phyloP scores from a whole-genome alignment of 1,140 invertebrate species.

The Meteorus sp. region DNA sequence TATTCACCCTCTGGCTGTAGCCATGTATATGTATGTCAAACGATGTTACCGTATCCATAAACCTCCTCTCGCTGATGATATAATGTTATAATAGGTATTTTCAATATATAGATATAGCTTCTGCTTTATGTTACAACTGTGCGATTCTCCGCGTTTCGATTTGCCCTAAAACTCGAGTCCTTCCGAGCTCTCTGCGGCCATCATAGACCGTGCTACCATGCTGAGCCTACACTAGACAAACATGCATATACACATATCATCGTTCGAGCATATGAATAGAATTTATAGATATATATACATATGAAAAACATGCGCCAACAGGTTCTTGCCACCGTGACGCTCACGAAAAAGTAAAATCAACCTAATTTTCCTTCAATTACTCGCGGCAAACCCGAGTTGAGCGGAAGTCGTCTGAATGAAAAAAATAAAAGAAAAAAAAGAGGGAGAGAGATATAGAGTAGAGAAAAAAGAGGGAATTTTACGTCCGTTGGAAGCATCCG shows the following conservation, averaged over 20 bases:
- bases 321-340: slow-evolving; percentile 11
- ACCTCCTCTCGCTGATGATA: neutral
- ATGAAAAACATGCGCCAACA: neutral
- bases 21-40: slow-evolving; percentile 30
- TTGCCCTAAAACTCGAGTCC: too few species aligned
- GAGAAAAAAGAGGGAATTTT: slow-evolving; percentile 35
- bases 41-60: slow-evolving; percentile 4
- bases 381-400: slow-evolving; percentile 19
- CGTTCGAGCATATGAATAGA: too few species aligned
- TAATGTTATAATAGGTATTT: too few species aligned
- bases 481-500: slow-evolving; percentile 45
- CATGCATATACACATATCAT: too few species aligned
- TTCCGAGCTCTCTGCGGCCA: too few species aligned
- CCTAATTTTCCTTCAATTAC: slow-evolving; percentile 43
- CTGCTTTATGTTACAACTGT: too few species aligned
- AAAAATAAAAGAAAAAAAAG: slow-evolving; percentile 27
- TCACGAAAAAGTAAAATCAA: slow-evolving; percentile 26
- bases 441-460: slow-evolving; percentile 18
- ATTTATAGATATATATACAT: neutral
- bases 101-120: too few species aligned
- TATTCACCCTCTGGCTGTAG: slow-evolving; percentile 28
- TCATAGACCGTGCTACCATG: too few species aligned
- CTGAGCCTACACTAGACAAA: too few species aligned
- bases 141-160: too few species aligned
- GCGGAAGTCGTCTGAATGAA: slow-evolving; percentile 31